These are phyloP conservation scores for Dryobotodes eremita DNA, from an alignment of 2,888 invertebrate genomes.

Conservation along the genomic window DNA sequence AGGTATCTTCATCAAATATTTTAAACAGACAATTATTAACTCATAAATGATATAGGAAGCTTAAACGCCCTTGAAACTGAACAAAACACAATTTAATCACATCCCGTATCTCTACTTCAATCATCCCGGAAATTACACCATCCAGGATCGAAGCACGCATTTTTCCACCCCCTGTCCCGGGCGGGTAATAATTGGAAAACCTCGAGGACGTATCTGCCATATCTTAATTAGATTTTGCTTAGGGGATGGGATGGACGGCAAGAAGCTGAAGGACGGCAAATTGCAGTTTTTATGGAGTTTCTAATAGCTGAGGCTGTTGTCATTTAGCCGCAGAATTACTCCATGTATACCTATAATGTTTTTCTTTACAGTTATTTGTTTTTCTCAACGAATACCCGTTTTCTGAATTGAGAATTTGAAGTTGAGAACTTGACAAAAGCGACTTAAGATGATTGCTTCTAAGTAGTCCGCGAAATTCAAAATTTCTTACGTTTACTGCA, in stretches of 20 bases:
- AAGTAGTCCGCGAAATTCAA: no score
- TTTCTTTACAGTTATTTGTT: neutral
- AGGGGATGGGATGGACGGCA: constrained; percentile 13
- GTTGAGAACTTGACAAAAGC: no score
- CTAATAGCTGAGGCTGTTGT: neutral
- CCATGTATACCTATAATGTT: neutral
- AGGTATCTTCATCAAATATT: no score
- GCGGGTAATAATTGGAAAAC: constrained; percentile 58
- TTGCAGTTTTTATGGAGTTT: constrained; percentile 55
- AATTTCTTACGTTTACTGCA: no score
- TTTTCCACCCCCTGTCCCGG: constrained; percentile 41
- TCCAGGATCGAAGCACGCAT: constrained; percentile 30
- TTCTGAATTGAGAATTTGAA: neutral
- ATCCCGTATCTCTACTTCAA: constrained; percentile 30
- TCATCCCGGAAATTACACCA: constrained; percentile 55
- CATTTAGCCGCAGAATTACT: neutral
- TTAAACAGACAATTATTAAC: no score
- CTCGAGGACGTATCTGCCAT: constrained; percentile 54
- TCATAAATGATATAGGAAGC: no score
- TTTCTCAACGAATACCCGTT: neutral
- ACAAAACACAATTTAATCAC: constrained; percentile 33
- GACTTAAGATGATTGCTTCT: no score
- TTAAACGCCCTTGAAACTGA: constrained; percentile 9
- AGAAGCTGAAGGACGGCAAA: constrained; percentile 32
- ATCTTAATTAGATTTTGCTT: constrained; percentile 62